Evolutionary conservation across 2,797 vertebrate genomes (phyloP).

Genomic region (Liasis olivaceus): DNA sequence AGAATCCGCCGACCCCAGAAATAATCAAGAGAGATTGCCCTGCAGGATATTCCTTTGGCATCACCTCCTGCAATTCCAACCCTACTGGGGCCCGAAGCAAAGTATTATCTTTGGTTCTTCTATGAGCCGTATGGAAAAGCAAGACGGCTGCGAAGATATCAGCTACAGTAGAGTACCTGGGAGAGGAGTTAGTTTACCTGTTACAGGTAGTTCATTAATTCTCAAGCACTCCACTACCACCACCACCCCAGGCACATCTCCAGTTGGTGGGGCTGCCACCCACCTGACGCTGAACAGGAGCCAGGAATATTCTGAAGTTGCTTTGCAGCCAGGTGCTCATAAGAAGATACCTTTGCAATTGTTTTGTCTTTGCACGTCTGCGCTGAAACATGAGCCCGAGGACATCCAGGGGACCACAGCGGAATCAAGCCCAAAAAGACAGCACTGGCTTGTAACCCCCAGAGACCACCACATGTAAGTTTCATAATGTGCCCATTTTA

Average conservation of each 20-base stretch:
- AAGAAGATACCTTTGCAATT: background rate
- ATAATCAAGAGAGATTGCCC: background rate
- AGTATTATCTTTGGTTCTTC: background rate
- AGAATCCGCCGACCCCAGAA: no score
- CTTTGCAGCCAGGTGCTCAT: background rate
- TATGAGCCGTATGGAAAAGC: background rate
- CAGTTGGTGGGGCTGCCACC: background rate
- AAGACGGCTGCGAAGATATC: background rate
- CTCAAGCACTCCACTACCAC: background rate
- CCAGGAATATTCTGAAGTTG: background rate
- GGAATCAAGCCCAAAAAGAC: background rate
- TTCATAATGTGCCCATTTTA: no score
- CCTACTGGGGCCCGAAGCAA: background rate
- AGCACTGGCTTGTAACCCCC: background rate
- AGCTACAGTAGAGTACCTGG: background rate
- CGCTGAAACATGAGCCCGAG: background rate
- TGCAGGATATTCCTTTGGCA: background rate
- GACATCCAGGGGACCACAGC: background rate
- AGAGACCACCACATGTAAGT: background rate
- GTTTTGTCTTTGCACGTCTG: background rate
- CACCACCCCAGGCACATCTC: background rate
- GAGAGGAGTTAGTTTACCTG: background rate
- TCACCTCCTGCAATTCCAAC: background rate
- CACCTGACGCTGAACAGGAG: background rate
- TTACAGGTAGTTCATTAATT: background rate